Conservation (phyloP, 2,797 vertebrate genomes). For the Falco rusticolus region DNA sequence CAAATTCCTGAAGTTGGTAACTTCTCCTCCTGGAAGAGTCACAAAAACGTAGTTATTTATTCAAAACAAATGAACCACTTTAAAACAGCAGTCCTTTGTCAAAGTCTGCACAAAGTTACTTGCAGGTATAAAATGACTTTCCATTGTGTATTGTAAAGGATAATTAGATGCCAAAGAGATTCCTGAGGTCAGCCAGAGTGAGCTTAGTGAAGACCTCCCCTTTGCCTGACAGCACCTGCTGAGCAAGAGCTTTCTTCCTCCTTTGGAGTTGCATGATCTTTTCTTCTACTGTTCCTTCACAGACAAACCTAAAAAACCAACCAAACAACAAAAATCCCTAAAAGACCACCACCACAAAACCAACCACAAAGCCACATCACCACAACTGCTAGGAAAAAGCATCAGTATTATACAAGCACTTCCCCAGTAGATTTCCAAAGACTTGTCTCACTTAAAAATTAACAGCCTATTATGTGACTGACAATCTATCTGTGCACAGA, state of each 20-base stretch:
- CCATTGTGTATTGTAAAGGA: not conserved
- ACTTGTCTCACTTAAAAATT: not conserved
- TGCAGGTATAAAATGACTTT: not conserved
- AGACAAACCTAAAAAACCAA: constrained; percentile 86
- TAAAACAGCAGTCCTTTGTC: not conserved
- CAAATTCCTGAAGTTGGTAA: not conserved
- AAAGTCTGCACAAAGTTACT: not conserved
- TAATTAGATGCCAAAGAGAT: constrained; percentile 85
- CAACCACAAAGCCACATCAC: not conserved
- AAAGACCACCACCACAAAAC: no score
- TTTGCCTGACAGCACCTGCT: constrained; percentile 89
- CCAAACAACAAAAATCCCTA: not conserved
- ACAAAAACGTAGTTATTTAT: not conserved
- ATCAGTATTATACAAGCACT: not conserved
- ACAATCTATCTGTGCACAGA: not conserved
- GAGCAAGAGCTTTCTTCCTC: constrained; percentile 92
- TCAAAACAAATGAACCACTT: not conserved
- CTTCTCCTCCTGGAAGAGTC: not conserved
- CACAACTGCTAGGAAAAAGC: not conserved
- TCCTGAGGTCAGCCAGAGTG: constrained; percentile 87
- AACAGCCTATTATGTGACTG: not conserved
- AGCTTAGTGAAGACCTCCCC: constrained; percentile 84
- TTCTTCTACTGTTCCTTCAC: constrained; percentile 92
- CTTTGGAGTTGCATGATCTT: constrained; percentile 90
- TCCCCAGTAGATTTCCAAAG: not conserved